phyloP scores from a whole-genome alignment of 1,140 invertebrate species.

The Macrobrachium rosenbergii region DNA sequence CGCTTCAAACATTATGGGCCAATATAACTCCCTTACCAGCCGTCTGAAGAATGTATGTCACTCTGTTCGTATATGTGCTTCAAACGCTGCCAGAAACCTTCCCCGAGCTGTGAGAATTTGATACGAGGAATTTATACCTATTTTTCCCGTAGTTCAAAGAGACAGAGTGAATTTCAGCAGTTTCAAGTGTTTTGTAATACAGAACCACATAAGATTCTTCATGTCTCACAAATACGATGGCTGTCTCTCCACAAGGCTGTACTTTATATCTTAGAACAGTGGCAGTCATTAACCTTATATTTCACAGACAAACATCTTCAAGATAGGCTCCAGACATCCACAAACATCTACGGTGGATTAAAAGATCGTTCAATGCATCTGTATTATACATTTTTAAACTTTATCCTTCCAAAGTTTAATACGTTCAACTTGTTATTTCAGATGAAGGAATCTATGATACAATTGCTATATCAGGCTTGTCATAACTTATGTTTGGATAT shows the following conservation, averaged over 20 bases:
- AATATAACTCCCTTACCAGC: not conserved
- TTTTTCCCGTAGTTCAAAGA: slow-evolving; percentile 24
- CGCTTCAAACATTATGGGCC: slow-evolving; percentile 23
- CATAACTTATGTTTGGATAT: too few relatives aligned
- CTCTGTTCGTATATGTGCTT: not conserved
- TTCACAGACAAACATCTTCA: not conserved
- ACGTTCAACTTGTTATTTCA: too few relatives aligned
- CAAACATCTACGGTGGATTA: not conserved
- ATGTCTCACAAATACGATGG: slow-evolving; percentile 23
- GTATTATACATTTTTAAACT: slow-evolving; percentile 20
- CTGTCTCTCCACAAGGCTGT: slow-evolving; percentile 24
- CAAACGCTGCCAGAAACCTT: slow-evolving; percentile 15
- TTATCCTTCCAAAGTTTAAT: not conserved
- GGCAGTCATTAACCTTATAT: slow-evolving; percentile 6
- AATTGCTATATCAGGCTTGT: too few relatives aligned
- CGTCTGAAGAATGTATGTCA: not conserved
- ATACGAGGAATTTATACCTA: slow-evolving; percentile 19
- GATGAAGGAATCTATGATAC: too few relatives aligned
- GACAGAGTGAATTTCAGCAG: slow-evolving; percentile 5
- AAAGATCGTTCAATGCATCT: slow-evolving; percentile 1
- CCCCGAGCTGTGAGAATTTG: slow-evolving; percentile 9
- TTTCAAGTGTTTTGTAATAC: slow-evolving; percentile 34
- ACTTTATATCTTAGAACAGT: not conserved
- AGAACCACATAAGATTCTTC: slow-evolving; percentile 26
- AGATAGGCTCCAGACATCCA: not conserved